Evolutionary conservation across 2,888 invertebrate genomes (phyloP).

Genomic region (Hyles lineata): DNA sequence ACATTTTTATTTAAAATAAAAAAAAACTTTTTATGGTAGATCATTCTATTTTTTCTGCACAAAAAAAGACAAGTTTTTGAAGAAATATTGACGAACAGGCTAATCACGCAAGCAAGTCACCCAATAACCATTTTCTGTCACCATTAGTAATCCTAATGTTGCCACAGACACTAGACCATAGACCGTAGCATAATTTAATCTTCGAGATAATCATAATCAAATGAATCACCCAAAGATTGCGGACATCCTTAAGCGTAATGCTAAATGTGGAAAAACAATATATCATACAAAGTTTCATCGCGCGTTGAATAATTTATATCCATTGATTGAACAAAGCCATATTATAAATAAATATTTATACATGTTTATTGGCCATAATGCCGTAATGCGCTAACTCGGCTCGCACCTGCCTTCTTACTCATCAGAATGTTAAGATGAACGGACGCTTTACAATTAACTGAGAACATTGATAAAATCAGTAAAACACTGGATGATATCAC

Average conservation of each 20-base stretch:
- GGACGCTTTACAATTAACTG: neutral
- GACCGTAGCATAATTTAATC: neutral
- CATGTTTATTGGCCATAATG: neutral
- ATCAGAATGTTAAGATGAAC: constrained; percentile 8
- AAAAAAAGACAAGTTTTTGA: too few species aligned
- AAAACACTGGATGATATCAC: constrained; percentile 3
- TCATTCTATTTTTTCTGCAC: too few species aligned
- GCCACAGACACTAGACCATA: neutral
- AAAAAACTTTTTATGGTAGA: too few species aligned
- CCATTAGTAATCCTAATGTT: too few species aligned
- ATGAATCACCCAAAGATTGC: constrained; percentile 18
- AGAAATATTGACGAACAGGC: too few species aligned
- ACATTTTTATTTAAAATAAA: too few species aligned
- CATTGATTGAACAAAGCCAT: constrained; percentile 19
- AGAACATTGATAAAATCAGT: neutral
- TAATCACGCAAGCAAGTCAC: too few species aligned
- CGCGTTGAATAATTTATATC: constrained; percentile 8
- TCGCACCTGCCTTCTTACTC: constrained; percentile 18
- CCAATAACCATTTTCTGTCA: too few species aligned
- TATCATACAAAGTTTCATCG: constrained; percentile 20
- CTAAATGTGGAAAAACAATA: constrained; percentile 16
- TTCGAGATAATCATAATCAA: neutral
- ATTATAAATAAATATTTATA: constrained; percentile 16
- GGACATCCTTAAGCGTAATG: constrained; percentile 17
- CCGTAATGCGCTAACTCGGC: neutral